A percentile compares a stretch with the other conserved stretches of the same genome.
These are phyloP conservation scores for Pocillopora verrucosa DNA, from an alignment of 64 coral and sea anemone species.

Conservation along the genomic window DNA sequence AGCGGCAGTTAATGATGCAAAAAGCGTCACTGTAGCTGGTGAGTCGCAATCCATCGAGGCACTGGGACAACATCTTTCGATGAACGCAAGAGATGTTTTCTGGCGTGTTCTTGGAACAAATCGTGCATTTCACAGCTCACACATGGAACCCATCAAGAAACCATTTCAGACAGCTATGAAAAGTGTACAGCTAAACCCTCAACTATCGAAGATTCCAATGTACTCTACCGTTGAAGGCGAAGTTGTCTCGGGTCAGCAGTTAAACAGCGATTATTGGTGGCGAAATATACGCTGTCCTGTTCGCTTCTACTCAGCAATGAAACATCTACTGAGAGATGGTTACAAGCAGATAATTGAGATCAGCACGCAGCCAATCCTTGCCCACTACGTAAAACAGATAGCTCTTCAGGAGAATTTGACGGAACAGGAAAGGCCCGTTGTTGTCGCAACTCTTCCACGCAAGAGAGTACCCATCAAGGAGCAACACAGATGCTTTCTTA, in stretches of 20 bases:
- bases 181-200: constrained; percentile 23
- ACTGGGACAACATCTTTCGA: constrained; percentile 40
- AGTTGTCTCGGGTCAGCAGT: constrained; percentile 5
- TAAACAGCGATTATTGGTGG: constrained; percentile 74
- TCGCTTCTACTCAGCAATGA: constrained; percentile 49
- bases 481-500: constrained; percentile 54
- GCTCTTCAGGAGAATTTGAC: constrained; percentile 22
- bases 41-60: constrained; percentile 50
- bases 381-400: constrained; percentile 67
- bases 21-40: constrained; percentile 67
- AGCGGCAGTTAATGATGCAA: constrained; percentile 60
- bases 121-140: constrained; percentile 74
- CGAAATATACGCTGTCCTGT: constrained; percentile 71
- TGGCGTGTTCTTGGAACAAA: constrained; percentile 66
- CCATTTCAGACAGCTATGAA: constrained; percentile 16
- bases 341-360: constrained; percentile 73
- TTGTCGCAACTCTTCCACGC: constrained; percentile 44
- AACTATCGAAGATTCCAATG: constrained; percentile 40
- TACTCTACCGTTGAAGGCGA: constrained; percentile 62
- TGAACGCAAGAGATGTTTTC: constrained; percentile 39
- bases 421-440: constrained; percentile 18
- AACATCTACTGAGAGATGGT: constrained; percentile 38
- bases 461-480: constrained; percentile 53
- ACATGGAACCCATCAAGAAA: constrained; percentile 61
- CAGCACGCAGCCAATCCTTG: constrained; percentile 57